A percentile compares a stretch with the other conserved stretches of the same genome.
Evolutionary conservation across 2,113 vertebrate species (phyloP).

Genomic region (Machaerirhynchus nigripectus): DNA sequence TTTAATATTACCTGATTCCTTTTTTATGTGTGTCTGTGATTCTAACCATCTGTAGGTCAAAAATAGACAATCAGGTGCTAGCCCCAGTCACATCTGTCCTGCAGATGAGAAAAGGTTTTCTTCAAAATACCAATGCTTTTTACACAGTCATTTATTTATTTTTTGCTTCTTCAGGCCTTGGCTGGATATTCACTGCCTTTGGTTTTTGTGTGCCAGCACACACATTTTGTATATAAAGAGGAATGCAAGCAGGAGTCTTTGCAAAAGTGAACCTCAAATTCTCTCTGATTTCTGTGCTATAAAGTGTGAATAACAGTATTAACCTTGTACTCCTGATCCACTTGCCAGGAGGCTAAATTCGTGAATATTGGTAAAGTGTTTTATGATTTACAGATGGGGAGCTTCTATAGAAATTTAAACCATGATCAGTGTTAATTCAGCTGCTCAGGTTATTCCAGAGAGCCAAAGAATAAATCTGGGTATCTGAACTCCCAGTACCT

Average conservation of each 20-base stretch:
- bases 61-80: constrained; percentile 47
- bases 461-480: not conserved
- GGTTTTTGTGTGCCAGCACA: not conserved
- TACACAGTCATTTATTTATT: not conserved
- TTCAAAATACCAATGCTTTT: constrained; percentile 6
- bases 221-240: not conserved
- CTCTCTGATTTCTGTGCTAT: constrained; percentile 14
- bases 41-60: constrained; percentile 54
- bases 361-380: not conserved
- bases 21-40: constrained; percentile 36
- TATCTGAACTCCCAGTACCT: not conserved
- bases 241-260: not conserved
- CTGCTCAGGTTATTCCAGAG: not conserved
- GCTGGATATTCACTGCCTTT: not conserved
- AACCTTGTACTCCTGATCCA: not conserved
- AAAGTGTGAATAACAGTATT: constrained; percentile 9
- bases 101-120: constrained; percentile 30
- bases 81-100: constrained; percentile 8
- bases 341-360: not conserved
- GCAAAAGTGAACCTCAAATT: not conserved
- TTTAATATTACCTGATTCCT: constrained; percentile 58
- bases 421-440: not conserved
- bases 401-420: not conserved
- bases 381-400: constrained; percentile 17
- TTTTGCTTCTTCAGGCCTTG: not conserved